A percentile compares a stretch with the other conserved stretches of the same genome.
phyloP scores from a whole-genome alignment of 1,140 invertebrate genomes.

The Anadara kagoshimensis region DNA sequence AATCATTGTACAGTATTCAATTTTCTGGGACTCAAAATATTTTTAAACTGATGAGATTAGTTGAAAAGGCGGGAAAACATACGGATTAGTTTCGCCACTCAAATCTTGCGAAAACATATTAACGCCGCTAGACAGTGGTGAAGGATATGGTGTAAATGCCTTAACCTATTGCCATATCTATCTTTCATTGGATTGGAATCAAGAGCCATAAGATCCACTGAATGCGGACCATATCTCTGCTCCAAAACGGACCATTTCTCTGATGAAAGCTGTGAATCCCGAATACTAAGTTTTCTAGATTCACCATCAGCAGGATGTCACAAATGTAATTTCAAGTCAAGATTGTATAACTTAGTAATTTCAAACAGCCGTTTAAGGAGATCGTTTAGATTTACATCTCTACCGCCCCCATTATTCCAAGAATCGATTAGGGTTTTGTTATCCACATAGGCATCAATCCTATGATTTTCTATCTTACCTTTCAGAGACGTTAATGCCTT shows the following conservation, averaged over 20 bases:
- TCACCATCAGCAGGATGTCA: slow-evolving; percentile 15
- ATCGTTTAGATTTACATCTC: background rate
- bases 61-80: slow-evolving; percentile 33
- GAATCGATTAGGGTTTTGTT: slow-evolving; percentile 1
- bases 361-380: slow-evolving; percentile 9
- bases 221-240: slow-evolving; percentile 15
- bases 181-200: slow-evolving; percentile 1
- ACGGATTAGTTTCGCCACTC: slow-evolving; percentile 16
- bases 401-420: slow-evolving; percentile 7
- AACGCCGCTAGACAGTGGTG: background rate
- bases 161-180: background rate
- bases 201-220: slow-evolving; percentile 14
- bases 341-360: background rate
- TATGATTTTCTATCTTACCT: slow-evolving; percentile 9
- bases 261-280: background rate
- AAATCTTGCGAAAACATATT: slow-evolving; percentile 24
- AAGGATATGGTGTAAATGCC: slow-evolving; percentile 9
- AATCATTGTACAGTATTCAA: slow-evolving; percentile 30
- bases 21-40: slow-evolving; percentile 9
- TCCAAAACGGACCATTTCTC: background rate
- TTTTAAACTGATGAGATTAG: slow-evolving; percentile 25
- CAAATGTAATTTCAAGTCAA: slow-evolving; percentile 2
- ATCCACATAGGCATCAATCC: slow-evolving; percentile 24
- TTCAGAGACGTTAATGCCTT: background rate
- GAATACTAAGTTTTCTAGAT: background rate